Percentiles rank a stretch among this genome's conserved stretches.
Conservation (phyloP, 2,113 vertebrate species). For the Neotoma lepida region DNA sequence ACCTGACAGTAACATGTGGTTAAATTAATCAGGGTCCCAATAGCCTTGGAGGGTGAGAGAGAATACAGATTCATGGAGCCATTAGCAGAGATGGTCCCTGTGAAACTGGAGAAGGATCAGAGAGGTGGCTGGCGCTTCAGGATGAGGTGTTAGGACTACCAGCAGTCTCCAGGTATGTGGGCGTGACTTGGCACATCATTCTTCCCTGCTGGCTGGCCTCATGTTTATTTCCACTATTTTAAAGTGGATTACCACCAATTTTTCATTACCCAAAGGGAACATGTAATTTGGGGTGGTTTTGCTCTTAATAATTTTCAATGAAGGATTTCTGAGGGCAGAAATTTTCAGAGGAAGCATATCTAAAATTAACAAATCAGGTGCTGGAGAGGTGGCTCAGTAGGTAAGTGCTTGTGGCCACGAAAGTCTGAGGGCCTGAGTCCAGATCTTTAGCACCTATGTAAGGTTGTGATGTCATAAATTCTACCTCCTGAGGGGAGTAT, state of each 20-base stretch:
- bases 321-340: background rate
- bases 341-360: slow-evolving; percentile 32
- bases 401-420: background rate
- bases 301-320: background rate
- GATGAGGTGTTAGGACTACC: background rate
- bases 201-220: background rate
- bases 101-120: slow-evolving; percentile 46
- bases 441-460: background rate
- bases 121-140: slow-evolving; percentile 21
- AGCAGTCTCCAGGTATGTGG: background rate
- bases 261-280: slow-evolving; percentile 21
- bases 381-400: background rate
- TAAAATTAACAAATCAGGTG: slow-evolving; percentile 27
- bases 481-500: background rate
- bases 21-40: slow-evolving; percentile 90
- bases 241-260: background rate
- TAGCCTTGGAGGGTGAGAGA: slow-evolving; percentile 79
- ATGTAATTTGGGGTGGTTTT: slow-evolving; percentile 40
- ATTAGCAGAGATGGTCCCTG: slow-evolving; percentile 40
- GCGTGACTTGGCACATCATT: background rate
- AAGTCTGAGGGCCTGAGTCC: too few relatives aligned
- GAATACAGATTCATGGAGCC: slow-evolving; percentile 80
- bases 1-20: slow-evolving; percentile 94
- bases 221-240: background rate
- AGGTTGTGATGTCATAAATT: background rate